Evolutionary conservation across 1,140 invertebrate genomes (phyloP), one percentile per base, ranked within the genome.

Genomic region (Drosophila sechellia): DNA sequence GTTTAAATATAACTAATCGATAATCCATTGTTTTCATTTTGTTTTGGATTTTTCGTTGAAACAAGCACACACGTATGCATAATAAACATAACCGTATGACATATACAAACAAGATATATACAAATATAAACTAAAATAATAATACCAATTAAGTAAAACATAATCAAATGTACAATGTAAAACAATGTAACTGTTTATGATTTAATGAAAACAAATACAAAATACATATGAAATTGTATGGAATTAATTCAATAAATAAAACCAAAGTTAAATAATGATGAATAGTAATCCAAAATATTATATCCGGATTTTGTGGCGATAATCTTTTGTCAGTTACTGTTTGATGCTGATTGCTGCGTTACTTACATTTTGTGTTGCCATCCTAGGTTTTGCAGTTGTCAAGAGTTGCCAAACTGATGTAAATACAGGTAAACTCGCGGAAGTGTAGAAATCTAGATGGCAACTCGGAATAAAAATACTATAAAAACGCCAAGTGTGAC

Each of bases 211-310:
- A 70, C 46, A 77, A 79, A 79, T 27, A 39, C 42, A 35, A 69
- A 69, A 42, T 69, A 27, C 42, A 59, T 76, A 68, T 77, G 61
- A 76, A 68, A 76, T 35, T 77, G 50, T 77, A 70, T 71, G 56
- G 77, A 83, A 86, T 87, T 79, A 86, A 87, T 87, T 81, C 83
- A 87, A 87, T 85, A 87, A 85, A 85, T 78, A 78, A 78, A 78
- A 85, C 81, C 81, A 87, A 85, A 85, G 83, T 52, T 59, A 72
- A 35, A 31, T 43, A 43, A 53, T 48, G 4, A 22, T 22, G 5
- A 10, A n/a, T 0, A 37, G 4, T 0, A 27, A 31, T 31, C 10
- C 15, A 20, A 15, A 40, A 3, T 15, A 5, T 0, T n/a, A 6
- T 39, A 39, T 39, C 13, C 37, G 11, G 12, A n/a, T 13, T 39